Base-by-base conservation (phyloP, 1,140 invertebrate species). In the Drosophila neocordata region DNA sequence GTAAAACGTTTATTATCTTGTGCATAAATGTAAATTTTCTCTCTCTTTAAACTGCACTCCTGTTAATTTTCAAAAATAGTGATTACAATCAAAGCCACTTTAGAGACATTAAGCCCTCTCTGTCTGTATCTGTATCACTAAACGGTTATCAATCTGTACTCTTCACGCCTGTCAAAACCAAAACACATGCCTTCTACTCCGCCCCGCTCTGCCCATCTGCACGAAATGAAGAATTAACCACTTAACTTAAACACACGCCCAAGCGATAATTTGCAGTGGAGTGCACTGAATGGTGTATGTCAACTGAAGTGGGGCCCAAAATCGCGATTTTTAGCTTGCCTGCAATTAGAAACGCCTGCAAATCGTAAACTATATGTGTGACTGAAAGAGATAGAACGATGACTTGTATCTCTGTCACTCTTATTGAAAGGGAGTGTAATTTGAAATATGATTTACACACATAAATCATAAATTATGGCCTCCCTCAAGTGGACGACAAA, bases 391-490 rank as follows among this genome's bases (percentile, higher is more conserved):
- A 13, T 27, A 2, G n/a, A 18, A 35, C 3, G 48, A 15, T 12
- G 53, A 27, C n/a, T 22, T 18, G 20, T 34, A 57, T 13, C 27
- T 61, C 68, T 85, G 81, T 85, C 81, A 85, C 3, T 18, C 51
- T 55, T 79, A 84, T 59, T 31, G 27, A 6, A 31, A 53, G 58
- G 62, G 24, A 15, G 11, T 35, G 60, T n/a, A n/a, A 65, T 51
- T 85, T 85, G 58, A 87, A 67, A 82, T 76, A 76, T 87, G 82
- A 88, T 85, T 85, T 85, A 85, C 78, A 78, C 74, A 68, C 78
- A 57, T 69, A 85, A 85, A 85, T 85, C 82, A 87, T 85, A 85
- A 85, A 87, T 85, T 88, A 87, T 72, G 83, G 44, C 61, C 62
- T 73, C 27, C 27, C 41, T 88, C 52, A 81, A 85, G 83, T 85